phyloP scores from a whole-genome alignment of 92 coral and sea anemone genomes.

The Parazoanthus darwini region DNA sequence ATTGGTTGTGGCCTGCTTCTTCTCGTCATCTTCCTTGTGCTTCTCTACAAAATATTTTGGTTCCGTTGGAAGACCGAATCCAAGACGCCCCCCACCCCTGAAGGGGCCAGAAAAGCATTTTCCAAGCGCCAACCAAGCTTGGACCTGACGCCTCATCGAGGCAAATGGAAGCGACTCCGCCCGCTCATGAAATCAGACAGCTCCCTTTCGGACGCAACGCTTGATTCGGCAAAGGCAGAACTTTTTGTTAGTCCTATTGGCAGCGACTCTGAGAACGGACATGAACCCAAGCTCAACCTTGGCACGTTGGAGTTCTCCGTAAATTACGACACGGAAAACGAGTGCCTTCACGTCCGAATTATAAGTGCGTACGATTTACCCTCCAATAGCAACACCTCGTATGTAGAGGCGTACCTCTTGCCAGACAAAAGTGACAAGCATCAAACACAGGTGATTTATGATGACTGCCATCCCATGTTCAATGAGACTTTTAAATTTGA shows the following conservation, averaged over 20 bases:
- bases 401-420: slow-evolving; percentile 78
- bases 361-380: slow-evolving; percentile 71
- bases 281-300: slow-evolving; percentile 56
- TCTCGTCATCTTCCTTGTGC: slow-evolving; percentile 58
- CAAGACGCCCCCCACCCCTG: slow-evolving; percentile 12
- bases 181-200: slow-evolving; percentile 95
- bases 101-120: slow-evolving; percentile 32
- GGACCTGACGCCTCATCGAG: slow-evolving; percentile 56
- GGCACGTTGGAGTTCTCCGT: slow-evolving; percentile 85
- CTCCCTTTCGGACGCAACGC: slow-evolving; percentile 75
- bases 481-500: slow-evolving; percentile 80
- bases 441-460: slow-evolving; percentile 75
- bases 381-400: slow-evolving; percentile 59
- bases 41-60: slow-evolving; percentile 74
- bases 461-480: slow-evolving; percentile 74
- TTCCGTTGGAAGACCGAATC: slow-evolving; percentile 48
- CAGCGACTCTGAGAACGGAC: slow-evolving; percentile 77
- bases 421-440: slow-evolving; percentile 81
- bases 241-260: slow-evolving; percentile 63
- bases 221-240: slow-evolving; percentile 53
- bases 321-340: slow-evolving; percentile 71
- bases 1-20: slow-evolving; percentile 71
- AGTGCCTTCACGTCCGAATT: slow-evolving; percentile 62
- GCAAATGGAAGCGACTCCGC: slow-evolving; percentile 64
- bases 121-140: slow-evolving; percentile 54